Base-by-base conservation (phyloP, 2,888 invertebrate genomes). In the Sympetrum striolatum region DNA sequence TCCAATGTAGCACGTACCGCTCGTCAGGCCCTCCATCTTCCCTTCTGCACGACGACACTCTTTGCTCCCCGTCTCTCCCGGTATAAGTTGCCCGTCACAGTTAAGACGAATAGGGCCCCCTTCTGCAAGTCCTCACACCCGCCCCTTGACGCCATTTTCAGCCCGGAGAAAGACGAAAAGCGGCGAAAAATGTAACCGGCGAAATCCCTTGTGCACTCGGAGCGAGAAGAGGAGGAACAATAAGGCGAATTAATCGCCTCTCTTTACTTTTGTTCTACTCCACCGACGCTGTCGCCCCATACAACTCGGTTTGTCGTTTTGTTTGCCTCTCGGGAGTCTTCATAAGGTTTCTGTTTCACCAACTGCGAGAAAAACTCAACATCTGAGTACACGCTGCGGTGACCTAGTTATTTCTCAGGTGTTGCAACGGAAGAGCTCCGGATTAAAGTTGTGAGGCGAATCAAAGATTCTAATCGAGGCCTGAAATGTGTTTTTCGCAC, bases 121-220 rank as follows among this genome's bases (percentile, higher is more conserved):
- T 22, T 25, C 48, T 22, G 86, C 82, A 35, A 48, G 58, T n/a
- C 31, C 1, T 8, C 37, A 35, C 35, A n/a, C 25, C 37, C 35
- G 35, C 60, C 60, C 22, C 86, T 82, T 58, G 60, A 86, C 58
- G 60, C 58, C 60, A 86, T 86, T 86, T 86, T 86, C 64, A 86
- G 60, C 39, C 8, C 1, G 10, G 60, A 0, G 60, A 18, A n/a
- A 48, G 25, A 8, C 3, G 48, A 15, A 18, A 12, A 18, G 8
- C 10, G 37, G 22, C 5, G 2, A 31, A 31, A 35, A 31, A 37
- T 73, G 31, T 73, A 25, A 25, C 25, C 14, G 25, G 73, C 73
- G 31, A 73, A 31, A 73, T 73, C 73, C 73, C 31, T 73, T 73
- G 73, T 73, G n/a, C 25, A 31, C 22, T 22, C 22, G 22, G 2